A percentile compares a stretch with the other conserved stretches of the same genome.
Evolutionary conservation across 1,140 invertebrate species (phyloP).

Genomic region (Neodiprion pinetum): DNA sequence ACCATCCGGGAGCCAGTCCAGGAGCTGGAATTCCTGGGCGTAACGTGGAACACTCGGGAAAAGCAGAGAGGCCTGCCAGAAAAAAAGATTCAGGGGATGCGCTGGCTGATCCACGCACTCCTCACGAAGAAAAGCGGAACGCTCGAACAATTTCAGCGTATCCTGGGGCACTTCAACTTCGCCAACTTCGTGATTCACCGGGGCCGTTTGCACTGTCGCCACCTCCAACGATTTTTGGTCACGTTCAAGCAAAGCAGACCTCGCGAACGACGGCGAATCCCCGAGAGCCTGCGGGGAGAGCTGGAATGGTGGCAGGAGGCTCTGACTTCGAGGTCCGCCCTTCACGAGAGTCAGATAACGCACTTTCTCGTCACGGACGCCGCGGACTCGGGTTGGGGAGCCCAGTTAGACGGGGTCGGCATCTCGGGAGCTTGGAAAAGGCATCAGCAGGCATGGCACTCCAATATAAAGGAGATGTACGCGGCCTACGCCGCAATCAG

Average conservation of each 20-base stretch:
- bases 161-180: slow-evolving; percentile 29
- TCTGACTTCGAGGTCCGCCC: neutral
- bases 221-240: slow-evolving; percentile 16
- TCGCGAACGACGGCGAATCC: slow-evolving; percentile 4
- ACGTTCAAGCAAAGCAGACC: slow-evolving; percentile 5
- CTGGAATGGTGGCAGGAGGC: slow-evolving; percentile 26
- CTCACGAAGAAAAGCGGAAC: neutral
- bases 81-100: slow-evolving; percentile 8
- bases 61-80: slow-evolving; percentile 13
- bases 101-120: neutral
- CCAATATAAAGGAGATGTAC: slow-evolving; percentile 30
- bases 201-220: slow-evolving; percentile 25
- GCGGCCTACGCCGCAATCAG: slow-evolving; percentile 22
- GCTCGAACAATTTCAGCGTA: slow-evolving; percentile 19
- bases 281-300: neutral
- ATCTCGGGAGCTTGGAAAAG: slow-evolving; percentile 20
- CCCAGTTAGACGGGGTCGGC: slow-evolving; percentile 18
- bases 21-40: slow-evolving; percentile 41
- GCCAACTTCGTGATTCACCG: slow-evolving; percentile 26
- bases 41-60: slow-evolving; percentile 40
- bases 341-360: slow-evolving; percentile 13
- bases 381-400: slow-evolving; percentile 28
- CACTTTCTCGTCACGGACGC: slow-evolving; percentile 27
- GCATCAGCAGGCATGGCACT: slow-evolving; percentile 24
- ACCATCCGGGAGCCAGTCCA: slow-evolving; percentile 39